Conservation (phyloP, 2,113 vertebrate species). For the Corydoras sp. region DNA sequence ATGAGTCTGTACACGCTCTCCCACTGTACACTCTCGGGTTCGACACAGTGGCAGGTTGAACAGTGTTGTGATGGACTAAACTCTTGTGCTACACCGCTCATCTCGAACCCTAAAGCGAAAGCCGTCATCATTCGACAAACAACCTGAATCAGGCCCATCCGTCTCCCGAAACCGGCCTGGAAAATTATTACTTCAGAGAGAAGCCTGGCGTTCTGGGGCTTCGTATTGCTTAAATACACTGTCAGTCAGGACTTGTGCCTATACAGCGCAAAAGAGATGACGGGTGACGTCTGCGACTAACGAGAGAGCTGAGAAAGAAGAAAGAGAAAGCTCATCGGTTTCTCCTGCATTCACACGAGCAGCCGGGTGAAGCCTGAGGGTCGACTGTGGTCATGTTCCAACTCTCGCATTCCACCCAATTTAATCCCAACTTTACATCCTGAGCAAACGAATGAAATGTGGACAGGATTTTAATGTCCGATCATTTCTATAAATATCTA, state of each 20-base stretch:
- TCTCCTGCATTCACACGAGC: no score
- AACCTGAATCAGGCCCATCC: conserved; percentile 11
- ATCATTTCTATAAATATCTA: no score
- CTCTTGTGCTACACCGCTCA: background rate
- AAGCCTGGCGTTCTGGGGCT: conserved; percentile 22
- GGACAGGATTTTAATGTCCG: no score
- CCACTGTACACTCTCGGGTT: background rate
- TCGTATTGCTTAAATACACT: conserved; percentile 44
- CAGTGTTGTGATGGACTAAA: conserved; percentile 12
- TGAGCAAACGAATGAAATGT: no score
- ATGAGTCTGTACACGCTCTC: conserved; percentile 20
- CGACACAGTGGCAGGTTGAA: background rate
- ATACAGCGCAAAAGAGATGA: conserved; percentile 7
- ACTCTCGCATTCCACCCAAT: no score
- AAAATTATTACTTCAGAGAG: conserved; percentile 28
- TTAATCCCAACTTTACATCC: no score
- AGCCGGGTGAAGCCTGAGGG: no score
- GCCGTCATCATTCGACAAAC: conserved; percentile 11
- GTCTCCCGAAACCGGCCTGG: conserved; percentile 15
- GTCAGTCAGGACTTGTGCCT: conserved; percentile 5
- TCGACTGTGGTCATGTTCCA: no score
- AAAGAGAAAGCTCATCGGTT: no score
- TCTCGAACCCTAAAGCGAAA: conserved; percentile 13
- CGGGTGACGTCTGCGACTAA: no score
- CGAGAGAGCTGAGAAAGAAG: background rate